Conservation (phyloP, 2,888 invertebrate genomes). For the Diarsia mendica region DNA sequence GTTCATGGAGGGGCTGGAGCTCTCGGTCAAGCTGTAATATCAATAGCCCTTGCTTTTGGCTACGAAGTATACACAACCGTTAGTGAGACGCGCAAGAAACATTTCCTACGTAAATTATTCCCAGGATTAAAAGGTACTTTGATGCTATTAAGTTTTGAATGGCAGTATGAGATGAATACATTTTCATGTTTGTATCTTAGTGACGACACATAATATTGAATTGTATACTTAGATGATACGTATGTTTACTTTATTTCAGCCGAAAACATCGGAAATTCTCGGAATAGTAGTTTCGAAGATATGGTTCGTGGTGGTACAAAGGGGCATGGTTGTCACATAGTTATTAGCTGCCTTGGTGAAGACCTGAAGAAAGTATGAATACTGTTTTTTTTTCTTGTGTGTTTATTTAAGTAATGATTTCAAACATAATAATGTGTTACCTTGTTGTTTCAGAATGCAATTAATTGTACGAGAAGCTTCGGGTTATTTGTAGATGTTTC, state of each 20-base stretch:
- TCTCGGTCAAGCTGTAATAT: conserved; percentile 71
- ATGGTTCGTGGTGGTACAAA: conserved; percentile 54
- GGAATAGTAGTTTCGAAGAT: conserved; percentile 70
- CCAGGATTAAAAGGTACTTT: conserved; percentile 60
- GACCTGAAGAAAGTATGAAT: conserved; percentile 75
- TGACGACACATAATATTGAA: neutral
- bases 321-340: conserved; percentile 70
- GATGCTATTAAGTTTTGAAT: neutral
- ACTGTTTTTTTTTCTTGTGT: neutral
- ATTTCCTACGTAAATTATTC: conserved; percentile 71
- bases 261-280: conserved; percentile 77
- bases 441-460: conserved; percentile 65
- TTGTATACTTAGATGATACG: no score
- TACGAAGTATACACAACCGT: conserved; percentile 75
- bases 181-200: no score
- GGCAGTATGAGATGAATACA: neutral
- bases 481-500: conserved; percentile 68
- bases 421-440: neutral
- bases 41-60: conserved; percentile 65
- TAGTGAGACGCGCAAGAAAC: conserved; percentile 69
- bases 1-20: conserved; percentile 63
- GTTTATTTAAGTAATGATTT: neutral
- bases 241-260: conserved; percentile 66
- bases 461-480: conserved; percentile 57
- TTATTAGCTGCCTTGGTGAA: conserved; percentile 73